Conservation (phyloP, 2,888 invertebrate species). For the Heliothis peltigera region DNA sequence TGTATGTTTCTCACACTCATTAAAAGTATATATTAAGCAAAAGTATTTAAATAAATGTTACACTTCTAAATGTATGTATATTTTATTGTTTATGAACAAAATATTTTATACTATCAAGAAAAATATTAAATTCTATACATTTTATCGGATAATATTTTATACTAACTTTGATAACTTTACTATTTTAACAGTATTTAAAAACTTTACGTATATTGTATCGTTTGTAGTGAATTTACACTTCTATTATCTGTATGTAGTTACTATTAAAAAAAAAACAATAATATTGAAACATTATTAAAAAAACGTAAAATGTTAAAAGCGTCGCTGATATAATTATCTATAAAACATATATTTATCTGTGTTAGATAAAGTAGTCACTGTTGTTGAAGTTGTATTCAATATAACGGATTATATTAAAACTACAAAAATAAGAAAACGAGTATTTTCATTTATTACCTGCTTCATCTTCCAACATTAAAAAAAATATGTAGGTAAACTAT, state of each 20-base stretch:
- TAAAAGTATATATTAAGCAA: neutral
- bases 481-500: too few relatives aligned
- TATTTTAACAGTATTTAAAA: constrained; percentile 29
- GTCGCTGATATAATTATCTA: constrained; percentile 26
- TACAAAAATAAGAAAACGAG: constrained; percentile 10
- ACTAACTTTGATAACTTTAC: neutral
- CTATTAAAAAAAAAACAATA: constrained; percentile 11
- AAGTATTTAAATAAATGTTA: too few relatives aligned
- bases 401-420: constrained; percentile 51
- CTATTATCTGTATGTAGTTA: constrained; percentile 34
- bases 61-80: too few relatives aligned
- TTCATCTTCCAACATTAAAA: too few relatives aligned
- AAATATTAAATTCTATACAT: neutral
- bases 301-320: constrained; percentile 37
- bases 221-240: constrained; percentile 41
- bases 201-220: constrained; percentile 14
- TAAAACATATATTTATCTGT: constrained; percentile 47
- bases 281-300: constrained; percentile 14
- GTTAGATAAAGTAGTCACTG: constrained; percentile 67
- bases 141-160: neutral
- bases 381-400: constrained; percentile 72
- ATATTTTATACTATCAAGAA: constrained; percentile 1
- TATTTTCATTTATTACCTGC: constrained; percentile 1
- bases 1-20: neutral
- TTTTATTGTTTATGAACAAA: neutral